phyloP scores from a whole-genome alignment of 2,797 vertebrate genomes.

The Lagodon rhomboides region DNA sequence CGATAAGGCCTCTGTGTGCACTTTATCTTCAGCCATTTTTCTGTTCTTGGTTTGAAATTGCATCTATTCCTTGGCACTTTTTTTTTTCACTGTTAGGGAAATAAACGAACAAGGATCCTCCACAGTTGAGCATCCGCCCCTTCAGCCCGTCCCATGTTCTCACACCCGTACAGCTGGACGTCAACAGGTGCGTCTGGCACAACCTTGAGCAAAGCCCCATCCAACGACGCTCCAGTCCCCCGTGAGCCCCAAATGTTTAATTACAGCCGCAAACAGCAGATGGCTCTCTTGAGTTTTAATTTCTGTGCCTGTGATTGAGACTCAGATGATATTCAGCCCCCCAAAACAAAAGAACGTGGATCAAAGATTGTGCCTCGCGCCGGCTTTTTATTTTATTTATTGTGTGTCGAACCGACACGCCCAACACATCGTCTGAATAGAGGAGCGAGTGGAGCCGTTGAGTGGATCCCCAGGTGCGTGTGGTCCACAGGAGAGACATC shows the following conservation, averaged over 20 bases:
- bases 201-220: background rate
- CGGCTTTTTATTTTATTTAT: background rate
- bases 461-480: background rate
- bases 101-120: background rate
- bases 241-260: slow-evolving; percentile 81
- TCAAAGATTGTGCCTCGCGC: background rate
- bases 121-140: background rate
- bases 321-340: slow-evolving; percentile 56
- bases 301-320: slow-evolving; percentile 69
- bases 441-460: background rate
- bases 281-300: slow-evolving; percentile 98
- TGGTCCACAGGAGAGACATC: slow-evolving; percentile 15
- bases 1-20: background rate
- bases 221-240: slow-evolving; percentile 22
- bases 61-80: background rate
- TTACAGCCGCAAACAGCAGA: slow-evolving; percentile 95
- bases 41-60: background rate
- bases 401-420: background rate
- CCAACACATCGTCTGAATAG: background rate
- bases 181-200: slow-evolving; percentile 70
- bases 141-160: background rate
- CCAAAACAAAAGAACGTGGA: slow-evolving; percentile 40
- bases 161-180: slow-evolving; percentile 13
- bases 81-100: background rate
- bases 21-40: background rate